Evolutionary conservation across 2,113 vertebrate species (phyloP), one percentile per base, ranked within the genome.

Genomic region (Glaucomys volans): DNA sequence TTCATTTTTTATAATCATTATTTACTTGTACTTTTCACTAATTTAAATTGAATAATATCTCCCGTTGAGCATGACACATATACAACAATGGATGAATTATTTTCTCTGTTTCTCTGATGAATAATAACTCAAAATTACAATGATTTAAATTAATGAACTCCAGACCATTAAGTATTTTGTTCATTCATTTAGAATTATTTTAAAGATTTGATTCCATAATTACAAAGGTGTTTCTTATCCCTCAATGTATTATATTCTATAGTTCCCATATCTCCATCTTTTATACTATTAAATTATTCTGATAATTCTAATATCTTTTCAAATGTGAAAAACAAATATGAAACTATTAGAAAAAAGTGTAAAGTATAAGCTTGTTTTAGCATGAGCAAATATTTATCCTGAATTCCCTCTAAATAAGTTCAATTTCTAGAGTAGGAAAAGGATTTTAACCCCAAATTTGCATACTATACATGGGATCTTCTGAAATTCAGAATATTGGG

Each of bases 231-330:
- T 90, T 95, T 88, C 30, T 13, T 35, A 50, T 90, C 5, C 71
- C 79, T 64, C 24, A 14, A 2, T 84, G 17, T 35, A 42, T 90
- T 6, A 1, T 37, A 87, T 28, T 62, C 11, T 85, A 47, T 4
- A 64, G 2, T 93, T 79, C 1, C 7, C 3, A 50, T 74, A 40
- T 47, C 9, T 83, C 76, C 52, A 92, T 32, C 0, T 74, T 89
- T 76, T 64, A 87, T 94, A n/a, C n/a, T 86, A 5, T 72, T 28
- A 90, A 71, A 80, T 93, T 95, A 40, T 89, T 8, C 11, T 89
- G 14, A 82, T 7, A 37, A 47, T 85, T 50, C 17, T 18, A 81
- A 32, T 67, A n/a, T 69, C 22, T 96, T 92, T 7, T 80, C 22
- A 69, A 20, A 52, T 69, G 5, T 30, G 1, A 30, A 54, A 88